Conservation (phyloP, 2,113 vertebrate species). For the Gobius niger region DNA sequence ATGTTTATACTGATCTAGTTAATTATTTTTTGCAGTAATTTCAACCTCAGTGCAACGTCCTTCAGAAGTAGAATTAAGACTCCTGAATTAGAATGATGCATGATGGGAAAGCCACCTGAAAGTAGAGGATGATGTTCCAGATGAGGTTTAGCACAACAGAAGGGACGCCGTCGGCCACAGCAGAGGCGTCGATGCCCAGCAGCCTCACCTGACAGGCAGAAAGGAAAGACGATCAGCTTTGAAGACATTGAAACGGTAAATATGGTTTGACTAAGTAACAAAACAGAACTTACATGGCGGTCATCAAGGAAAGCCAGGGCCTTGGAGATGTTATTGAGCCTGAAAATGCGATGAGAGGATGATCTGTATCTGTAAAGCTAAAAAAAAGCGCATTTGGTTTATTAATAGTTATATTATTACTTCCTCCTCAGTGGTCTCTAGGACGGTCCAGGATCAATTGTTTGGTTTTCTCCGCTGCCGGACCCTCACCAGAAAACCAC, state of each 20-base stretch:
- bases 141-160: conserved; percentile 87
- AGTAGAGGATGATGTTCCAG: conserved; percentile 93
- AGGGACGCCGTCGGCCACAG: conserved; percentile 88
- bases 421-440: too few species aligned
- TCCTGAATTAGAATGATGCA: background rate
- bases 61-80: too few species aligned
- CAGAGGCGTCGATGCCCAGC: conserved; percentile 86
- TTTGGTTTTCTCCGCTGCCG: too few species aligned
- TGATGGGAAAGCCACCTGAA: conserved; percentile 78
- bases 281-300: conserved; percentile 82
- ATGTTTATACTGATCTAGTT: too few species aligned
- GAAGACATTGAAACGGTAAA: too few species aligned
- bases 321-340: conserved; percentile 91
- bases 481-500: too few species aligned
- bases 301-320: conserved; percentile 89
- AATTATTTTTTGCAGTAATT: too few species aligned
- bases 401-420: background rate
- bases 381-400: background rate
- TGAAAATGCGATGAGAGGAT: conserved; percentile 88
- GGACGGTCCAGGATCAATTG: too few species aligned
- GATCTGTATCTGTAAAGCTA: conserved; percentile 88
- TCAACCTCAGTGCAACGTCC: too few species aligned
- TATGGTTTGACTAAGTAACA: background rate
- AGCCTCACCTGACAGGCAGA: conserved; percentile 82
- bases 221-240: background rate